These are phyloP conservation scores for Lerista edwardsae DNA, from an alignment of 2,797 vertebrate species.

Conservation along the genomic window DNA sequence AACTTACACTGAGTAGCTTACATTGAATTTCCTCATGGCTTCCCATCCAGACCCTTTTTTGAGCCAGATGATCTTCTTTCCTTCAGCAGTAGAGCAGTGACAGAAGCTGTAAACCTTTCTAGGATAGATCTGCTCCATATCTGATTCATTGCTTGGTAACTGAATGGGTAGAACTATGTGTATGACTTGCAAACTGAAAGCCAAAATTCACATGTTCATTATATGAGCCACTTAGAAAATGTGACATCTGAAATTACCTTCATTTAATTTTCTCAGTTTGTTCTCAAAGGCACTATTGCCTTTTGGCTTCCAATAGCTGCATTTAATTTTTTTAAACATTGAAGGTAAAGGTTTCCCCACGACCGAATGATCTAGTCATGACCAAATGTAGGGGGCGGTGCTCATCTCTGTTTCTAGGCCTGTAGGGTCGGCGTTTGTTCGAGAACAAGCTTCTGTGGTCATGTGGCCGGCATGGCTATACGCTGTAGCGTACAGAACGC, in stretches of 20 bases:
- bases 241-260: conserved; percentile 16
- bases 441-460: too few species aligned
- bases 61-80: background rate
- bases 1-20: background rate
- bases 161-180: background rate
- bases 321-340: background rate
- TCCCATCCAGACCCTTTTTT: background rate
- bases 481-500: too few species aligned
- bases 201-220: background rate
- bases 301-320: background rate
- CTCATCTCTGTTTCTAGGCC: too few species aligned
- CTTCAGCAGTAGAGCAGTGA: background rate
- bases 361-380: too few species aligned
- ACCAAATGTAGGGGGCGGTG: too few species aligned
- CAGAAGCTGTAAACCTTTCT: background rate
- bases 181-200: background rate
- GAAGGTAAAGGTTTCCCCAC: too few species aligned
- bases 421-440: too few species aligned
- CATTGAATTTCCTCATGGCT: background rate
- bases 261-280: conserved; percentile 11
- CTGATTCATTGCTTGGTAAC: background rate
- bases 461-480: too few species aligned
- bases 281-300: background rate
- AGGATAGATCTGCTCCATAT: background rate
- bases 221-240: background rate